Percentiles rank a stretch among this genome's conserved stretches.
These are phyloP conservation scores for Alsophila aescularia DNA, from an alignment of 2,888 invertebrate species.

Conservation along the genomic window DNA sequence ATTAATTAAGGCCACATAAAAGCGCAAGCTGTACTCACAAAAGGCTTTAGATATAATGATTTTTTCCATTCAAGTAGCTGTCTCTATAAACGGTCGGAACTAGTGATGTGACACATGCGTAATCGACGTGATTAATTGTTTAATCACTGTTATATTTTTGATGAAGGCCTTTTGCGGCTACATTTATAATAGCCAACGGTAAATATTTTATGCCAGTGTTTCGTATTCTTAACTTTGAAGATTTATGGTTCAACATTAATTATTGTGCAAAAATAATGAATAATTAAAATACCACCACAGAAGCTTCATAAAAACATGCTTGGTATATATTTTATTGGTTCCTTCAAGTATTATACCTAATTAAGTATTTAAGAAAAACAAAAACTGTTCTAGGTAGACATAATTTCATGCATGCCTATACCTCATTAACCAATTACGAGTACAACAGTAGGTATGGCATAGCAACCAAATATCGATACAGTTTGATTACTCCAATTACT, in stretches of 20 bases:
- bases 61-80: conserved; percentile 69
- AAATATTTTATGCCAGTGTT: conserved; percentile 17
- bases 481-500: conserved; percentile 42
- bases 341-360: too few species aligned
- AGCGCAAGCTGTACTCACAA: conserved; percentile 56
- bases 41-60: conserved; percentile 58
- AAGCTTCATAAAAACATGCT: too few species aligned
- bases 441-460: background rate
- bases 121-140: conserved; percentile 65
- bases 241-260: too few species aligned
- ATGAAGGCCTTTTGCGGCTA: conserved; percentile 30
- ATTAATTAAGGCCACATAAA: conserved; percentile 75
- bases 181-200: conserved; percentile 19
- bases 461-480: conserved; percentile 11
- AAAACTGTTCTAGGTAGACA: too few species aligned
- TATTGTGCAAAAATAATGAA: too few species aligned
- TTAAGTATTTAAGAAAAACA: too few species aligned
- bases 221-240: background rate
- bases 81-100: conserved; percentile 64
- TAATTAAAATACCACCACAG: too few species aligned
- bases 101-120: conserved; percentile 67
- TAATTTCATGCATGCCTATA: background rate
- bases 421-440: background rate
- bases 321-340: too few species aligned
- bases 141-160: conserved; percentile 43